These are phyloP conservation scores for Plebejus melissa DNA, from an alignment of 2,888 invertebrate species.

Conservation along the genomic window DNA sequence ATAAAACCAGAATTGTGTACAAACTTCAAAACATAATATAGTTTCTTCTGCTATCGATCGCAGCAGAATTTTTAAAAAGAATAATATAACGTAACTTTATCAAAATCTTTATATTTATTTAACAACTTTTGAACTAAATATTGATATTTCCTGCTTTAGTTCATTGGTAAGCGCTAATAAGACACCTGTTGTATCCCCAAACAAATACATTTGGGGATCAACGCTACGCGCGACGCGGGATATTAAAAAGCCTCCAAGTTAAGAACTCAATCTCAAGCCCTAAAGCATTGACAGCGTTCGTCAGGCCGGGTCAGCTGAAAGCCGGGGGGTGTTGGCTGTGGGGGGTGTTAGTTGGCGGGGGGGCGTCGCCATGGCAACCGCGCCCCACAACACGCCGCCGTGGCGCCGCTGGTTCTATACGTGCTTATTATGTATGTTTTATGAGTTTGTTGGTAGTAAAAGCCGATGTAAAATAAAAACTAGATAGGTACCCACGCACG, in stretches of 20 bases:
- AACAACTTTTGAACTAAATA: too few relatives aligned
- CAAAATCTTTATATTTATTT: too few relatives aligned
- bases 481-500: constrained; percentile 35
- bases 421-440: constrained; percentile 62
- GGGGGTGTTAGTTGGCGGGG: constrained; percentile 47
- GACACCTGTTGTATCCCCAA: background rate
- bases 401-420: constrained; percentile 62
- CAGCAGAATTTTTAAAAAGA: too few relatives aligned
- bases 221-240: constrained; percentile 5
- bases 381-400: constrained; percentile 74
- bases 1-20: background rate
- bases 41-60: too few relatives aligned
- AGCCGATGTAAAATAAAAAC: constrained; percentile 19
- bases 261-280: constrained; percentile 39
- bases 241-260: constrained; percentile 32
- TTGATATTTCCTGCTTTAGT: too few relatives aligned
- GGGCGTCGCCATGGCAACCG: constrained; percentile 61
- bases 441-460: constrained; percentile 53
- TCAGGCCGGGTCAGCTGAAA: constrained; percentile 75
- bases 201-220: background rate
- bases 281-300: constrained; percentile 60
- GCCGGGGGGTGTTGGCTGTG: constrained; percentile 44
- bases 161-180: too few relatives aligned
- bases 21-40: too few relatives aligned
- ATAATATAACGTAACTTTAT: too few relatives aligned